Base-by-base conservation (phyloP, 2,888 invertebrate genomes). In the Drosophila dives region DNA sequence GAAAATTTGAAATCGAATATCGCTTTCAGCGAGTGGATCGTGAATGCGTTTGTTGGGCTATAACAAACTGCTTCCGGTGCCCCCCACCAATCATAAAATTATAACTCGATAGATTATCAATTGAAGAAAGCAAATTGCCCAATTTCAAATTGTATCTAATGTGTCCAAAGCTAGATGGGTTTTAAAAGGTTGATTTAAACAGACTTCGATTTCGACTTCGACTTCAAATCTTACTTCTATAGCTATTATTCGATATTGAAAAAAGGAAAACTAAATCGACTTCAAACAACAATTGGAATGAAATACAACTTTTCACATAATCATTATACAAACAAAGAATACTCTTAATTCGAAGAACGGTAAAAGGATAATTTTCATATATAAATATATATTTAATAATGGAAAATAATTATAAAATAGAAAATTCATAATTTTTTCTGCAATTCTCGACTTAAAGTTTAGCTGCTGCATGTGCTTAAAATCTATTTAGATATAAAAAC, bases 21-120 rank as follows among this genome's bases (percentile, higher is more conserved):
- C 7, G 29, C 60, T 60, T 60, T 60, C 53, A 15, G 42, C 34
- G 42, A 34, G 40, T 40, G 40, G 33, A 56, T 51, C 48, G 10
- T 20, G 29, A 53, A 51, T 42, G 49, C 49, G 23, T 32, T 32
- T 48, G 17, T 49, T 4, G 15, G 4, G 12, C 7, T 38, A 59
- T 45, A 49, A 48, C 4, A 26, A 29, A 49, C 15, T 15, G 15
- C 42, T 45, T 20, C n/a, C 17, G 20, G 36, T 17, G 7, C 12
- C 34, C 45, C 7, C 7, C 23, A 1, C 26, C 7, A 26, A 34
- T 51, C 33, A 36, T 17, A 6, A 17, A 51, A 38, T 54, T 54
- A 26, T n/a, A 5, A 17, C 36, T 54, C 36, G 23, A 23, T 23
- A 0, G 2, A n/a, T 15, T 26, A 29, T n/a, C 48, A 33, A 59